These are phyloP conservation scores for human DNA, from an alignment of 2,113 vertebrate genomes.

Conservation along the genomic window GRCh38 chr9:125658501-125659000, in stretches of 20 bases:
- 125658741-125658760: conserved; percentile 49
- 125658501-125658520: background rate
- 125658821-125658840: conserved; percentile 2
- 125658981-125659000: no score
- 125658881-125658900: conserved; percentile 12
- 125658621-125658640: conserved; percentile 60
- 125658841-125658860: conserved; percentile 17
- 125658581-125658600: conserved; percentile 12
- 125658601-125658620: conserved; percentile 38
- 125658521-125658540: background rate
- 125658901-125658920: conserved; percentile 4
- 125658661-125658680: conserved; percentile 49
- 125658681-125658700: conserved; percentile 32
- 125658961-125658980: background rate
- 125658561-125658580: background rate
- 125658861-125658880: background rate
- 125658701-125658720: conserved; percentile 40
- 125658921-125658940: background rate
- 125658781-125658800: background rate
- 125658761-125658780: background rate
- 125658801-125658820: conserved; percentile 31
- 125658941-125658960: background rate
- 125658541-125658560: background rate
- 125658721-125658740: conserved; percentile 49
- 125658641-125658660: conserved; percentile 54